Evolutionary conservation across 2,797 vertebrate genomes (phyloP), one percentile per base, ranked within the genome.

Genomic region (Myiothlypis coronata): DNA sequence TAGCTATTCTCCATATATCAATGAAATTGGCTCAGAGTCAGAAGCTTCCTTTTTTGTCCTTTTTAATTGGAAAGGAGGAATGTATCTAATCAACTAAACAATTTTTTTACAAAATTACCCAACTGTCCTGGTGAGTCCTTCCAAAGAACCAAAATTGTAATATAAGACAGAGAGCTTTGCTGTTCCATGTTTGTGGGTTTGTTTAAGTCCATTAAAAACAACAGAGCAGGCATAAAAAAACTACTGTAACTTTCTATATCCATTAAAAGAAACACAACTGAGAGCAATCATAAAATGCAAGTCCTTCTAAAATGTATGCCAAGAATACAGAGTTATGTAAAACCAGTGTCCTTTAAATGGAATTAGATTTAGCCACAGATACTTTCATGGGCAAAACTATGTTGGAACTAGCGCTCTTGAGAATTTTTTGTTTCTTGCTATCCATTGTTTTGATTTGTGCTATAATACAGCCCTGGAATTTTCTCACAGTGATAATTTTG

Each of bases 31-130:
- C 56, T 93, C 49, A 52, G 47, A 74, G 34, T 55, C 50, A 80
- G 27, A 89, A 65, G 64, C n/a, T 83, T 21, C 19, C 3, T 19
- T 35, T 77, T 89, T 63, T 22, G 44, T 72, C 20, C 43, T 70
- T 70, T 91, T 91, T 94, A 96, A 93, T 92, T 90, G 34, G 39
- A 68, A 89, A 79, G 57, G 46, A 94, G 35, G 6, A 87, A 77
- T 55, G 30, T 35, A 55, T 35, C 15, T 76, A 70, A 87, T 60
- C 46, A 94, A 80, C 80, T 91, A 76, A 34, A 83, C 3, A 1
- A 20, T 19, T 59, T 92, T 92, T 76, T 67, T n/a, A 43, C 69
- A 50, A 83, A 94, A 76, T 63, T 72, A 5, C 22, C 37, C 52
- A 67, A 56, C 4, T 34, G 7, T 43, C 44, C 41, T 70, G 47